These are phyloP conservation scores for Allolobophora icterica DNA, from an alignment of 2,888 invertebrate genomes.

Conservation along the genomic window DNA sequence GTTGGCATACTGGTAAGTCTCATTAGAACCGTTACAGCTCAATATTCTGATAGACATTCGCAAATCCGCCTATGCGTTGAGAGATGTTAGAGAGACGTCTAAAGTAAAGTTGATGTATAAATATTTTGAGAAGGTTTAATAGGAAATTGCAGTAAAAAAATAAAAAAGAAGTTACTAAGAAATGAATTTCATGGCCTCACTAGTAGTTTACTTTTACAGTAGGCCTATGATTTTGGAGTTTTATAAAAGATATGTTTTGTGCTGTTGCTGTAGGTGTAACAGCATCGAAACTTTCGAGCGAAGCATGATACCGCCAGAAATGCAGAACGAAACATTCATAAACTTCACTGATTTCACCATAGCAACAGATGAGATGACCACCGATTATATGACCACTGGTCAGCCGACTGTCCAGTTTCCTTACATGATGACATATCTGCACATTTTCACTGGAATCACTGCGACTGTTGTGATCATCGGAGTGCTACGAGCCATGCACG, in stretches of 20 bases:
- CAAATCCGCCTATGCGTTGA: too few species aligned
- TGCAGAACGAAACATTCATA: neutral
- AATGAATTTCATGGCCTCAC: too few species aligned
- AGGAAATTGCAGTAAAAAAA: too few species aligned
- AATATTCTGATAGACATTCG: too few species aligned
- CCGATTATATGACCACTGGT: neutral
- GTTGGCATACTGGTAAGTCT: conserved; percentile 77
- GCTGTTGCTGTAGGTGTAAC: neutral
- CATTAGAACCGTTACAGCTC: neutral
- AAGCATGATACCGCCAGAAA: neutral
- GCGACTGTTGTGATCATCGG: conserved; percentile 69
- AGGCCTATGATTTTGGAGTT: neutral
- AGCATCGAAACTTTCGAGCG: conserved; percentile 18
- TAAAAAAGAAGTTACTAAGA: too few species aligned
- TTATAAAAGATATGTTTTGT: neutral
- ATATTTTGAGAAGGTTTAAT: too few species aligned
- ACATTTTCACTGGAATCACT: conserved; percentile 64
- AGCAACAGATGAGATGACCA: neutral
- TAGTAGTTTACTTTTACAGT: neutral
- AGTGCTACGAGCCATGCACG: conserved; percentile 74
- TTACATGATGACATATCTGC: conserved; percentile 57
- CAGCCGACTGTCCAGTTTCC: conserved; percentile 19
- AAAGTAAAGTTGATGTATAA: too few species aligned
- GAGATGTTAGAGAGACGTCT: too few species aligned
- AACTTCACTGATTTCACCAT: conserved; percentile 22